Percentiles rank a stretch among this genome's conserved stretches.
Conservation (phyloP, 1,140 invertebrate genomes). For the Atta cephalotes region DNA sequence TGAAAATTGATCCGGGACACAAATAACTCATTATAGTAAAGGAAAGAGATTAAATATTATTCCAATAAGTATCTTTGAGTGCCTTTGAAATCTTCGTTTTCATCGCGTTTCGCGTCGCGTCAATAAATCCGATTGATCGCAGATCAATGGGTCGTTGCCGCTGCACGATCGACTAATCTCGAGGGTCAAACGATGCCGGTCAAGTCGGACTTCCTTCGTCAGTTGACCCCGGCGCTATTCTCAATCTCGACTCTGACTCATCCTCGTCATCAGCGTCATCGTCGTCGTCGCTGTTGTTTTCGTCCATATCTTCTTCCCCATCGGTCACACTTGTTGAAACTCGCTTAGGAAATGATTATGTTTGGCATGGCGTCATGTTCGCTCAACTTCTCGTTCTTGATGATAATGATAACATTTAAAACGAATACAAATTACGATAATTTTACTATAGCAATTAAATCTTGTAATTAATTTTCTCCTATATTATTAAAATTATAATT, state of each 20-base stretch:
- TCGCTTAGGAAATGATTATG: constrained; percentile 55
- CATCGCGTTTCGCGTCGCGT: constrained; percentile 71
- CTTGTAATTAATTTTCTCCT: not conserved
- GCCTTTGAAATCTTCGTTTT: constrained; percentile 56
- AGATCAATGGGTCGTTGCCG: constrained; percentile 83
- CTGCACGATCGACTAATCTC: constrained; percentile 74
- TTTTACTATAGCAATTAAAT: not conserved
- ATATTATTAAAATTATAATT: not conserved
- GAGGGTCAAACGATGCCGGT: constrained; percentile 81
- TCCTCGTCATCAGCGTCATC: constrained; percentile 74
- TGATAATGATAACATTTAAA: constrained; percentile 40
- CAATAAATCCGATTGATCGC: constrained; percentile 86
- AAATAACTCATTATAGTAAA: too few species aligned
- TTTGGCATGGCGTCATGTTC: constrained; percentile 37
- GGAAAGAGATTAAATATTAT: constrained; percentile 27
- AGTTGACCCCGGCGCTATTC: constrained; percentile 82
- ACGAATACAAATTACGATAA: not conserved
- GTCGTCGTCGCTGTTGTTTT: constrained; percentile 65
- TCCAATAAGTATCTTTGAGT: not conserved
- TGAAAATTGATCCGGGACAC: too few species aligned
- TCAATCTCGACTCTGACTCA: constrained; percentile 86
- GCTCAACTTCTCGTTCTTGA: not conserved
- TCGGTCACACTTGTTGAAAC: constrained; percentile 43
- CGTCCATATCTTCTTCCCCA: constrained; percentile 47
- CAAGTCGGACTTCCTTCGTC: constrained; percentile 82